Evolutionary conservation across 2,113 vertebrate genomes (phyloP).

Genomic region (Parus major): DNA sequence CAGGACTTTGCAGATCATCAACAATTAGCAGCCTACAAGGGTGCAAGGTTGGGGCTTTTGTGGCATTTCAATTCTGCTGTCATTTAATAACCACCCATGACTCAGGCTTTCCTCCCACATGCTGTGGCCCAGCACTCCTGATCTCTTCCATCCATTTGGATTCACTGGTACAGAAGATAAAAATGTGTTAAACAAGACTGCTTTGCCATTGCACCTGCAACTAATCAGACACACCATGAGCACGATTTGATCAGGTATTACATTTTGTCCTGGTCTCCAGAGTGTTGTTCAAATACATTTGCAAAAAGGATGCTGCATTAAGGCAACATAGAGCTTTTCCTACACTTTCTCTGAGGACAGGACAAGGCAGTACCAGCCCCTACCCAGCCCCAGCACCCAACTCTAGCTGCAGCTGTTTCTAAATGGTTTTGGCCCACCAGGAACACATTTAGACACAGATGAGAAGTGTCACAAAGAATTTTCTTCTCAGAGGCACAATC

Average conservation of each 20-base stretch:
- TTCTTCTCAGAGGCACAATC: conserved; percentile 4
- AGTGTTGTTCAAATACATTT: background rate
- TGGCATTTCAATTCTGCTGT: conserved; percentile 7
- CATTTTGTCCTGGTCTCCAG: background rate
- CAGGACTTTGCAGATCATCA: background rate
- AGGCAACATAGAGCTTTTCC: background rate
- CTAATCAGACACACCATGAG: background rate
- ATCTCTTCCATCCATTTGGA: background rate
- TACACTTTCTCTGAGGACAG: background rate
- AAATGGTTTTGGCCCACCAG: background rate
- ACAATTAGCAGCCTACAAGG: background rate
- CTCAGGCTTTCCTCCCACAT: conserved; percentile 27
- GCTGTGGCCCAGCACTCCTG: background rate
- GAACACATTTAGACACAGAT: background rate
- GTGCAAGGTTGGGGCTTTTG: background rate
- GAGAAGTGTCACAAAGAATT: background rate
- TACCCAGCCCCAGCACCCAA: background rate
- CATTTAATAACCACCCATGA: conserved; percentile 15
- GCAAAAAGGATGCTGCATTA: background rate
- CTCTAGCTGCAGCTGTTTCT: background rate
- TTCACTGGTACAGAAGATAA: background rate
- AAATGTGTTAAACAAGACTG: background rate
- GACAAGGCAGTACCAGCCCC: background rate
- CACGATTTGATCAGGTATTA: background rate
- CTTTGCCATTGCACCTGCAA: background rate